A percentile compares a stretch with the other conserved stretches of the same genome.
phyloP scores from a whole-genome alignment of 2,797 vertebrate species.

The Spatula clypeata region DNA sequence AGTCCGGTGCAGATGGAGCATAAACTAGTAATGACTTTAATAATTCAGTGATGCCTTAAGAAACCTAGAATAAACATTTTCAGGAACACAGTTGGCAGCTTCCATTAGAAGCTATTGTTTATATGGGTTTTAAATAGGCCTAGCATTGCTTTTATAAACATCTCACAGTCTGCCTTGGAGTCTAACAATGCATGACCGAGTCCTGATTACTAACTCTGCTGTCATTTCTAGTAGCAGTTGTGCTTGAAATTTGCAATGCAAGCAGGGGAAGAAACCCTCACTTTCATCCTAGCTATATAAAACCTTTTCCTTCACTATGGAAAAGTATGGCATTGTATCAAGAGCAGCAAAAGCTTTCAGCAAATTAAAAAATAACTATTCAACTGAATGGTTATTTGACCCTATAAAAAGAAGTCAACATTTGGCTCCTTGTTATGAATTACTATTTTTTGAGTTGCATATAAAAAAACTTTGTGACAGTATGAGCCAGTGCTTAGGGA shows the following conservation, averaged over 20 bases:
- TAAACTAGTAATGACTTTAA: background rate
- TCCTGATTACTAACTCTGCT: background rate
- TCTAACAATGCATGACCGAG: background rate
- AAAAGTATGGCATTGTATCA: background rate
- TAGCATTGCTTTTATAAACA: background rate
- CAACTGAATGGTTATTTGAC: background rate
- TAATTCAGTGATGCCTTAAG: background rate
- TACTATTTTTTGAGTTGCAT: background rate
- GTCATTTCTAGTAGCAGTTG: background rate
- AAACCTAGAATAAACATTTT: background rate
- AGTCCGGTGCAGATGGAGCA: background rate
- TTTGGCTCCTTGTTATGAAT: background rate
- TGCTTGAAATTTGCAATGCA: background rate
- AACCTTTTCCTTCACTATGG: background rate
- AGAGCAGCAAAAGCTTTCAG: background rate
- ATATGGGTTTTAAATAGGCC: background rate
- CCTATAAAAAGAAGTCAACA: background rate
- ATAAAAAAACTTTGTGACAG: background rate
- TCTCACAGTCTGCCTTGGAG: background rate
- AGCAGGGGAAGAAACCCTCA: background rate
- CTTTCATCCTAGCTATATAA: background rate
- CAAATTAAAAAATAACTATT: background rate
- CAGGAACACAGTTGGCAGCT: background rate
- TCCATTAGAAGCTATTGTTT: background rate
- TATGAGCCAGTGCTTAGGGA: background rate